Base-by-base conservation (phyloP, 1,140 invertebrate species). In the Sarcophaga peregrina region DNA sequence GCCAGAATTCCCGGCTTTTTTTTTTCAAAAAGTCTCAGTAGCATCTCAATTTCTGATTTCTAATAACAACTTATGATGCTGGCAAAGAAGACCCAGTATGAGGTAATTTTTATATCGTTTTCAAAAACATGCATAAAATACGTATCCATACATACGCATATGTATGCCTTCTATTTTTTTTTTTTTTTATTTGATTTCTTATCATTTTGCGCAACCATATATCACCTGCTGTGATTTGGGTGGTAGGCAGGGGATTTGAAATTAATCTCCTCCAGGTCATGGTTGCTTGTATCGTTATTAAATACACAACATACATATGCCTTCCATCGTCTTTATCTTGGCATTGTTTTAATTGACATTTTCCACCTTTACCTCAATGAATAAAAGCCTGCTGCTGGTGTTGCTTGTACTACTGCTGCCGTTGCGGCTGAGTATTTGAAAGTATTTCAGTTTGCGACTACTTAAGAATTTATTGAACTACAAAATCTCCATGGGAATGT, bases 291-390 rank as follows among this genome's bases (percentile, higher is more conserved):
- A 37, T 37, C 25, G 25, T 2, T 37, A 37, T 37, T 2, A 37
- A 37, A 37, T 37, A 37, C 25, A 8, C 62, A 17, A 68, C 52
- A 58, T n/a, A n/a, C n/a, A n/a, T 37, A 37, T 37, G 25, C 15
- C 17, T 68, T 7, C 62, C 62, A 8, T 68, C 7, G 0, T 68
- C 17, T 25, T 68, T 68, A 68, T 68, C 75, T 50, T 48, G n/a
- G 48, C 48, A 78, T 78, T 52, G 75, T 78, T 78, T 50, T 78
- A 78, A 78, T 78, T 78, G 75, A 78, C 75, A 78, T 78, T 78
- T 78, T 78, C 47, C 75, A 78, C 75, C 75, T 78, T 78, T 78
- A 25, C 5, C n/a, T 76, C 25, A 17, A 68, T 9, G 15, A 20
- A 17, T 68, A 20, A n/a, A n/a, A n/a, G n/a, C n/a, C 58, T 20